Percentiles rank a stretch among this genome's conserved stretches.
Evolutionary conservation across 2,888 invertebrate genomes (phyloP).

Genomic region (Dolichopus griseipennis): DNA sequence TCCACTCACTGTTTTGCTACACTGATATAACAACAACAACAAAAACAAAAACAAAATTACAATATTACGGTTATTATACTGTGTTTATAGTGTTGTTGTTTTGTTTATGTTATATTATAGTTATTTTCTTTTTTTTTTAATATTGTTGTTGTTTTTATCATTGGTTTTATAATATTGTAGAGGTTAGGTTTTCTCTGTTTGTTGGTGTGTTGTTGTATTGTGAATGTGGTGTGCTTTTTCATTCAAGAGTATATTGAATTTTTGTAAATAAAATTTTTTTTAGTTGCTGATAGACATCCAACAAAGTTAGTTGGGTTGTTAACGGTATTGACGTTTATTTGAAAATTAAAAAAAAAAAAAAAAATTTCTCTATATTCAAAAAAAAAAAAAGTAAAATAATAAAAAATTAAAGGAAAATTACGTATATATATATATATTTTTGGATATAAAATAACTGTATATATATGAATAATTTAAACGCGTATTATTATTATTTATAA

Average conservation of each 20-base stretch:
- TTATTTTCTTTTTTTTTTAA: no score
- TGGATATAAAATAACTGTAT: background rate
- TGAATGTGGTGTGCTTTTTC: no score
- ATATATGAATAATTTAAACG: no score
- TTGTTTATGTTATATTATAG: no score
- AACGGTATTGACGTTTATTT: background rate
- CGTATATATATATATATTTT: background rate
- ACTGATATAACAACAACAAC: background rate
- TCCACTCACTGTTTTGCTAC: background rate
- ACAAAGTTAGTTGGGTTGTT: background rate
- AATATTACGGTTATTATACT: constrained; percentile 1
- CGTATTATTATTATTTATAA: no score
- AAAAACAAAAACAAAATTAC: background rate
- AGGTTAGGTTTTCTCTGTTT: background rate
- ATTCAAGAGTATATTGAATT: background rate
- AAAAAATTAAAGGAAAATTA: background rate
- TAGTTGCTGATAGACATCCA: constrained; percentile 2
- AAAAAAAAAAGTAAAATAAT: no score
- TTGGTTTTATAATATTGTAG: no score
- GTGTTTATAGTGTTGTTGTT: no score
- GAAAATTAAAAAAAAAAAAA: no score
- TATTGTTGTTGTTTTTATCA: no score
- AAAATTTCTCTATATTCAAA: no score
- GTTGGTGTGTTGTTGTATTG: background rate
- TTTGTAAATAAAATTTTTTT: background rate